Evolutionary conservation across 2,888 invertebrate genomes (phyloP), one percentile per base, ranked within the genome.

Genomic region (Cephus spinipes): DNA sequence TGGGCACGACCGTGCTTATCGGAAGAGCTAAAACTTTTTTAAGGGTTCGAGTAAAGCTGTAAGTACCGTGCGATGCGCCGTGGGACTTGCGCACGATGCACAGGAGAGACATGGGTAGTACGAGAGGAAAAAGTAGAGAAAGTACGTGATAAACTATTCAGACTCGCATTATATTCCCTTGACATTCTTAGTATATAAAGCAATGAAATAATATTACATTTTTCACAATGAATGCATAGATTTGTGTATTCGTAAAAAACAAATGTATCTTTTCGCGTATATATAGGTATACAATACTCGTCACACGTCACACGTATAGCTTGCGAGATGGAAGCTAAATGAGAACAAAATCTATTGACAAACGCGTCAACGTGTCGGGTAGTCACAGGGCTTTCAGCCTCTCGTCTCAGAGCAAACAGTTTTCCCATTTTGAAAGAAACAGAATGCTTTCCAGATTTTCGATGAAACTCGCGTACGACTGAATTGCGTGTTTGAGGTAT

Each of bases 61-160:
- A 55, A 55, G 55, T 23, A 69, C 75, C 68, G 73, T 68, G 69
- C 82, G 77, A 88, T 87, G 88, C 81, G 81, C 83, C 82, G 81
- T 82, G 77, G 79, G 85, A 80, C 74, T 85, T 85, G 85, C 84
- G 79, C 85, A 90, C 87, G 79, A 90, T 90, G 90, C 89, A 90
- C 82, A 90, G 89, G 82, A 86, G 87, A 82, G 90, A 90, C 75
- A 83, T 87, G 82, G 84, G 85, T 77, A 84, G 87, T 75, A 84
- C 85, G 78, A 88, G 87, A 79, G 86, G 86, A 82, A 90, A 89
- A 76, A 83, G 79, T 69, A 87, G 87, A 81, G 89, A 89, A 82
- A 89, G 89, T 90, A 90, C 76, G 90, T 90, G 30, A 23, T 30
- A 55, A 55, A 55, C 23, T 23, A 55, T 55, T 23, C 55, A 23